These are phyloP conservation scores for Sphenopsis melanotis DNA, from an alignment of 2,797 vertebrate genomes.

Conservation along the genomic window DNA sequence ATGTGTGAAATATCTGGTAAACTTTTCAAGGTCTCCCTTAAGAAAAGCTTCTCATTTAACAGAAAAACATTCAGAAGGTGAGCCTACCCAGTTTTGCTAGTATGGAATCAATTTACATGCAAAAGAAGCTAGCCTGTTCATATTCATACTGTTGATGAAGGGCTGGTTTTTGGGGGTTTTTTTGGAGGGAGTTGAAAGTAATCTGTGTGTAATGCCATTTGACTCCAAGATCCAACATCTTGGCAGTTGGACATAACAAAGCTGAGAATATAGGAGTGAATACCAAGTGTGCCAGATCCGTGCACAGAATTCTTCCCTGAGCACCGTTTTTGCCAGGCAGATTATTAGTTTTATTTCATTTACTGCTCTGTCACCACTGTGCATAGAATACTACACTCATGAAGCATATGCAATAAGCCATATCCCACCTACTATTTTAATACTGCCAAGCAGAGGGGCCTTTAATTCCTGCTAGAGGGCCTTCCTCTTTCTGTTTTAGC, in stretches of 20 bases:
- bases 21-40: background rate
- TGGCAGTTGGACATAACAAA: background rate
- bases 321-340: background rate
- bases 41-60: background rate
- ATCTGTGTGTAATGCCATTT: background rate
- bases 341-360: background rate
- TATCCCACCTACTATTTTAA: background rate
- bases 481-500: background rate
- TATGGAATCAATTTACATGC: background rate
- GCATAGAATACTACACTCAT: fast-evolving
- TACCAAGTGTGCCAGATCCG: fast-evolving
- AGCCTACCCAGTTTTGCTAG: background rate
- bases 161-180: background rate
- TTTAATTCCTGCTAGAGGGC: background rate
- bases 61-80: background rate
- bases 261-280: background rate
- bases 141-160: background rate
- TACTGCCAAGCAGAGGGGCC: background rate
- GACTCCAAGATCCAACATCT: background rate
- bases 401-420: background rate
- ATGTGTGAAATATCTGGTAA: background rate
- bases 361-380: background rate
- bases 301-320: background rate
- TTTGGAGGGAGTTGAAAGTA: background rate
- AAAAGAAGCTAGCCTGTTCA: background rate